Conservation (phyloP, 2,113 vertebrate genomes). For the Mesocricetus auratus region DNA sequence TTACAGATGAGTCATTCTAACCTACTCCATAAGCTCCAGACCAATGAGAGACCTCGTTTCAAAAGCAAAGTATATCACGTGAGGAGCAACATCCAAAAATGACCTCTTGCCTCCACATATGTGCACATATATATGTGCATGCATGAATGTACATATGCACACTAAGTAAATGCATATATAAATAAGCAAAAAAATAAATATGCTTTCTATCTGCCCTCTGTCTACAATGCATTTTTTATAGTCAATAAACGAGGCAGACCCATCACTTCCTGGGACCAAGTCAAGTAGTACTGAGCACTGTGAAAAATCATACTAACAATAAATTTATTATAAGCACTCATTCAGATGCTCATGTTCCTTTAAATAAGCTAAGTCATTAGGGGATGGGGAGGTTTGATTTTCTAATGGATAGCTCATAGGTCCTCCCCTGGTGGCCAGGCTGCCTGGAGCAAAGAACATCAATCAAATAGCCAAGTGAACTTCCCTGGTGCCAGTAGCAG, state of each 20-base stretch:
- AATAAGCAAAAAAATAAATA: not conserved
- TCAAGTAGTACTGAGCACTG: not conserved
- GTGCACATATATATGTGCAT: not conserved
- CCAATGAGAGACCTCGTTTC: not conserved
- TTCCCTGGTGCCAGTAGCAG: not conserved
- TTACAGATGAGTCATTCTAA: not conserved
- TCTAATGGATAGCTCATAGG: not conserved
- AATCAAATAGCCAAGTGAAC: not conserved
- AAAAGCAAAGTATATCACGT: not conserved
- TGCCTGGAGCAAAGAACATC: not conserved
- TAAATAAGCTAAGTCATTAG: not conserved
- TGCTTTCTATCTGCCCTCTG: not conserved
- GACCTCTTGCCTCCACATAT: too few relatives aligned
- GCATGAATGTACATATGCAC: not conserved
- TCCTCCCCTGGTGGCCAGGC: not conserved
- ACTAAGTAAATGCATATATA: too few relatives aligned
- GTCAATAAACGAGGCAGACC: not conserved
- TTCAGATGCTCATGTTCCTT: not conserved
- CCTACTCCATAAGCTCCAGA: not conserved
- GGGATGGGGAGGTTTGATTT: not conserved
- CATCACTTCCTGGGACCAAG: not conserved
- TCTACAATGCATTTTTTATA: not conserved
- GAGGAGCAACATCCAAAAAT: not conserved
- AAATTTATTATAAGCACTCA: not conserved
- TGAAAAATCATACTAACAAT: not conserved